Conservation (phyloP, 2,797 vertebrate genomes). For the Phyllotis vaccarum region DNA sequence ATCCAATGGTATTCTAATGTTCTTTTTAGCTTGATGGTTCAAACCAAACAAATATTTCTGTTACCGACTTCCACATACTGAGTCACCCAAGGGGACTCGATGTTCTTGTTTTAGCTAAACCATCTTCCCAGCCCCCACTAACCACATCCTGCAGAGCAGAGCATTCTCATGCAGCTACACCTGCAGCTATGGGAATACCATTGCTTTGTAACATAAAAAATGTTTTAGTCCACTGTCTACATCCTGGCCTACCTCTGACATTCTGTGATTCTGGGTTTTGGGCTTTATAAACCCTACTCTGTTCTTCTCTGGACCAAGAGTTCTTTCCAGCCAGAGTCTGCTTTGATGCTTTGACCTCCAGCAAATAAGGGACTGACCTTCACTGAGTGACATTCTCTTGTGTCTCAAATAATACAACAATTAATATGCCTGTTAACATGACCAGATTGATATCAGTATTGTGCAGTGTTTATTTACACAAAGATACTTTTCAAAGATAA, state of each 20-base stretch:
- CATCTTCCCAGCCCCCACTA: not conserved
- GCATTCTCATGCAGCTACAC: not conserved
- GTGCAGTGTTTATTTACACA: not conserved
- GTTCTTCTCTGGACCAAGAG: not conserved
- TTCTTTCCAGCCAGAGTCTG: not conserved
- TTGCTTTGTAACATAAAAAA: not conserved
- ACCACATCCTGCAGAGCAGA: not conserved
- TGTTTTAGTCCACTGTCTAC: not conserved
- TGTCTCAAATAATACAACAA: not conserved
- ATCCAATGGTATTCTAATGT: not conserved
- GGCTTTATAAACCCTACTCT: not conserved
- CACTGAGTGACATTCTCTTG: no score
- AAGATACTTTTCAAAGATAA: slow-evolving; percentile 43
- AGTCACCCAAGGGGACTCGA: not conserved
- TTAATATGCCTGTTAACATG: not conserved
- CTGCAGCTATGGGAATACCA: not conserved
- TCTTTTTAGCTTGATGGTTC: not conserved
- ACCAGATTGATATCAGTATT: not conserved
- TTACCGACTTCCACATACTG: not conserved
- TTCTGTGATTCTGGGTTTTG: not conserved
- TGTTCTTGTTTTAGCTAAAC: not conserved
- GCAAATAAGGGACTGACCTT: not conserved
- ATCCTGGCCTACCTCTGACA: not conserved
- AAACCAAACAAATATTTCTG: not conserved
- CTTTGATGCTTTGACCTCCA: not conserved